Conservation (phyloP, 1,140 invertebrate species). For the Zaprionus nigranus region DNA sequence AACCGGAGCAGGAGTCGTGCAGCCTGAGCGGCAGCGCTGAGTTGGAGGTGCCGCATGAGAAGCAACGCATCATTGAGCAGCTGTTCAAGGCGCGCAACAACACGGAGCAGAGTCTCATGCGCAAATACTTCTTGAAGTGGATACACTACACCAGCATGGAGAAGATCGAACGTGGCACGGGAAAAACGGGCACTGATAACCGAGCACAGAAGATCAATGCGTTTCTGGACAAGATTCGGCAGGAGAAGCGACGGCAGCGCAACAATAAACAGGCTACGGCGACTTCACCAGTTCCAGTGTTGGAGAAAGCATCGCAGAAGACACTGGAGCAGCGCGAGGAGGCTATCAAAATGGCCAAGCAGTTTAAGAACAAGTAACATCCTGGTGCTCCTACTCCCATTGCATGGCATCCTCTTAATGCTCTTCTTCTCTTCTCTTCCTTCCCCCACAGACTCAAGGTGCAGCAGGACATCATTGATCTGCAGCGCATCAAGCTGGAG, state of each 20-base stretch:
- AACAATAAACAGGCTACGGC: slow-evolving; percentile 4
- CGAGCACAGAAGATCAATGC: slow-evolving; percentile 80
- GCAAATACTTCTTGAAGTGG: slow-evolving; percentile 84
- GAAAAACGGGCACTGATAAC: slow-evolving; percentile 23
- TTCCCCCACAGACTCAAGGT: slow-evolving; percentile 85
- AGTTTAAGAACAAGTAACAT: slow-evolving; percentile 78
- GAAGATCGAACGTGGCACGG: slow-evolving; percentile 71
- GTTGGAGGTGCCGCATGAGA: slow-evolving; percentile 47
- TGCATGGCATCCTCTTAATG: background rate
- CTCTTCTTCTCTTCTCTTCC: too few relatives aligned
- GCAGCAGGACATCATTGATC: slow-evolving; percentile 88
- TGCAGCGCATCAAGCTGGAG: slow-evolving; percentile 87
- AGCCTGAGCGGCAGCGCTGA: slow-evolving; percentile 43
- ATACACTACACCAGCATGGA: slow-evolving; percentile 78
- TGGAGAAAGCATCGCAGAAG: slow-evolving; percentile 37
- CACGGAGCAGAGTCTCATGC: slow-evolving; percentile 56
- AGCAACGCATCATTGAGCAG: slow-evolving; percentile 74
- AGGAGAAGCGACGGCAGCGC: slow-evolving; percentile 71
- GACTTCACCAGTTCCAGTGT: background rate
- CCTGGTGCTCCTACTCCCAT: background rate
- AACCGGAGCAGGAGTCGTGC: background rate
- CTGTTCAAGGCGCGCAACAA: slow-evolving; percentile 62
- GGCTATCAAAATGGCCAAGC: slow-evolving; percentile 65
- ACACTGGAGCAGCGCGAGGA: slow-evolving; percentile 50
- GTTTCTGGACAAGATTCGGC: slow-evolving; percentile 83